These are phyloP conservation scores for Mesorhabditis sp. DNA, from an alignment of 2,888 invertebrate genomes.

Conservation along the genomic window DNA sequence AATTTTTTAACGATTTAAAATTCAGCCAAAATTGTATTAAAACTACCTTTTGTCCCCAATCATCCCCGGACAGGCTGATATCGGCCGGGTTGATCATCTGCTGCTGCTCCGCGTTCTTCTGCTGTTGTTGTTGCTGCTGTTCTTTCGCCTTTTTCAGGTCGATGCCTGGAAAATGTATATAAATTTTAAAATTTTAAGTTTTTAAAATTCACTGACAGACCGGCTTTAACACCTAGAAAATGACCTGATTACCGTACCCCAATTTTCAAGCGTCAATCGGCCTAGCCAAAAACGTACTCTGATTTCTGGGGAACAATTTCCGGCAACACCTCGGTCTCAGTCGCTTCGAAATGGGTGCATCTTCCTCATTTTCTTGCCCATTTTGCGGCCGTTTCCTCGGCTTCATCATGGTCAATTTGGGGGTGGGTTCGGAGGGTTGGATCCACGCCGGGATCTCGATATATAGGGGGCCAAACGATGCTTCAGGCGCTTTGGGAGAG, in stretches of 20 bases:
- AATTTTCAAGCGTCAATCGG: no score
- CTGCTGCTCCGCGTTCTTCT: background rate
- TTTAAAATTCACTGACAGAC: background rate
- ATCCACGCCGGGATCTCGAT: background rate
- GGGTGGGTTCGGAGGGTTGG: background rate
- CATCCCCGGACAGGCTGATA: slow-evolving; percentile 35
- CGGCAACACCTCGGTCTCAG: background rate
- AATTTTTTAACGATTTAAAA: no score
- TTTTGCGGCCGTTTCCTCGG: background rate
- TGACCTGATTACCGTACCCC: no score
- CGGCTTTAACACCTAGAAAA: no score
- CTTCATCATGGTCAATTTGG: background rate
- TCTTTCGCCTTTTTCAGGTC: background rate
- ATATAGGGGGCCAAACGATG: background rate
- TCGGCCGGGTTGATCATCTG: slow-evolving; percentile 31
- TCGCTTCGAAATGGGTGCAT: background rate
- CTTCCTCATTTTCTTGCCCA: background rate
- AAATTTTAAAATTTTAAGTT: background rate
- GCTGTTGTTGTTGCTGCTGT: background rate
- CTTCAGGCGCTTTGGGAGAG: background rate
- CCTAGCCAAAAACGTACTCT: no score
- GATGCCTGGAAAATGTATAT: background rate
- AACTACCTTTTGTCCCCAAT: slow-evolving; percentile 20
- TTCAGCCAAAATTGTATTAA: background rate
- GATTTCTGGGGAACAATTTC: no score